phyloP scores from a whole-genome alignment of 2,797 vertebrate species.

The Etheostoma nigrum region DNA sequence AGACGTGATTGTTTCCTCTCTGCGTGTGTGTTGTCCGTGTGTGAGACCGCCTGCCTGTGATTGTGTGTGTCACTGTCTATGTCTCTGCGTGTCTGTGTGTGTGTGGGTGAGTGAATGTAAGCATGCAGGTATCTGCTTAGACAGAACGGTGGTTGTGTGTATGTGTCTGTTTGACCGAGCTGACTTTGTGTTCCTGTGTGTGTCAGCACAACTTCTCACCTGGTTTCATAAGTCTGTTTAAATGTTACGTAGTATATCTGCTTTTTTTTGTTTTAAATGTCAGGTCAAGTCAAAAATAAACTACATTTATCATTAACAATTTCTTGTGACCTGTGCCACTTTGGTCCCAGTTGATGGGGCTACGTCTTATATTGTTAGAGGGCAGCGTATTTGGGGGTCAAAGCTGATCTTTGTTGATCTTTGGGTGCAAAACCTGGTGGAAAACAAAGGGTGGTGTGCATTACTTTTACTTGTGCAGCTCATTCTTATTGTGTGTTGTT shows the following conservation, averaged over 20 bases:
- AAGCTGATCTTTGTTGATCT: not conserved
- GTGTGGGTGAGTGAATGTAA: constrained; percentile 3
- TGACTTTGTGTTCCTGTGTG: not conserved
- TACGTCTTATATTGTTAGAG: not conserved
- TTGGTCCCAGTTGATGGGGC: not conserved
- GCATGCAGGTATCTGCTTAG: constrained; percentile 1
- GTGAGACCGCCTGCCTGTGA: constrained; percentile 26
- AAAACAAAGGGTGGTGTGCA: not conserved
- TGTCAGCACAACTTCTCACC: not conserved
- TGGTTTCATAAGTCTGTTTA: not conserved
- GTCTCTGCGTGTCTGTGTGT: constrained; percentile 17
- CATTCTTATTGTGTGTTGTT: not conserved
- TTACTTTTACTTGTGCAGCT: not conserved
- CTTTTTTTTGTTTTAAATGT: constrained; percentile 5
- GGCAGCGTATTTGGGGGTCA: not conserved
- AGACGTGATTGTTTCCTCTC: constrained; percentile 56
- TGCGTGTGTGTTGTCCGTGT: constrained; percentile 26
- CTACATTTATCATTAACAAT: not conserved
- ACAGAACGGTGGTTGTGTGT: constrained; percentile 16
- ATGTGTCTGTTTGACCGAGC: not conserved
- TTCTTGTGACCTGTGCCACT: not conserved
- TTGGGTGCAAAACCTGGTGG: not conserved
- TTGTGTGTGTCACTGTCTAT: not conserved
- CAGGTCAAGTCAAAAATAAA: constrained; percentile 6
- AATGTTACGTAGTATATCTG: not conserved